phyloP scores from a whole-genome alignment of 2,797 vertebrate genomes.

The Acanthiza pusilla region DNA sequence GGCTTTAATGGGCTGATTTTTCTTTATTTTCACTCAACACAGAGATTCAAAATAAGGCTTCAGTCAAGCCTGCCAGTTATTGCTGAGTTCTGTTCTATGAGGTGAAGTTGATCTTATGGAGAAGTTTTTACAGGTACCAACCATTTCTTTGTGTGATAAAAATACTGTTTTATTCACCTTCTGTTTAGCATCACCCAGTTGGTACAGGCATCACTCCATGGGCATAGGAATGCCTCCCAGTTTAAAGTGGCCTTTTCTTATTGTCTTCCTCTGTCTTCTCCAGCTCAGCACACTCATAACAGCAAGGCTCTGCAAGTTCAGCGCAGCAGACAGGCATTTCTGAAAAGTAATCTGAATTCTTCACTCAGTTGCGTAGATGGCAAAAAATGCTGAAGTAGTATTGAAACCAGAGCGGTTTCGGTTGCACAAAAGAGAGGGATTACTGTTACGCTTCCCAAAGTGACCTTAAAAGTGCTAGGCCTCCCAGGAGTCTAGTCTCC shows the following conservation, averaged over 20 bases:
- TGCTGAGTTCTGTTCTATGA: background rate
- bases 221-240: background rate
- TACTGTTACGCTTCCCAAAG: background rate
- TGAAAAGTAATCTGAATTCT: background rate
- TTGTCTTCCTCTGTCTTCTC: background rate
- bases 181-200: background rate
- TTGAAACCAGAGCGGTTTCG: background rate
- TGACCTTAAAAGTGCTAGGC: background rate
- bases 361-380: background rate
- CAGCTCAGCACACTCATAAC: background rate
- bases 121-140: background rate
- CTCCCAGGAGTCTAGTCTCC: background rate
- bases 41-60: background rate
- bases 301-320: background rate
- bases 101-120: background rate
- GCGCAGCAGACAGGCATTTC: background rate
- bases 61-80: background rate
- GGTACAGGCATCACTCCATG: background rate
- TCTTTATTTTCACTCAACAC: background rate
- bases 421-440: background rate
- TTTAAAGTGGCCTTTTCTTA: background rate
- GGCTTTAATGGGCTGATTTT: background rate
- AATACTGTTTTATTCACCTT: background rate
- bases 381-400: background rate
- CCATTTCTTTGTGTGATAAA: background rate